Evolutionary conservation across 2,797 vertebrate species (phyloP).

Genomic region (Ispidina picta): DNA sequence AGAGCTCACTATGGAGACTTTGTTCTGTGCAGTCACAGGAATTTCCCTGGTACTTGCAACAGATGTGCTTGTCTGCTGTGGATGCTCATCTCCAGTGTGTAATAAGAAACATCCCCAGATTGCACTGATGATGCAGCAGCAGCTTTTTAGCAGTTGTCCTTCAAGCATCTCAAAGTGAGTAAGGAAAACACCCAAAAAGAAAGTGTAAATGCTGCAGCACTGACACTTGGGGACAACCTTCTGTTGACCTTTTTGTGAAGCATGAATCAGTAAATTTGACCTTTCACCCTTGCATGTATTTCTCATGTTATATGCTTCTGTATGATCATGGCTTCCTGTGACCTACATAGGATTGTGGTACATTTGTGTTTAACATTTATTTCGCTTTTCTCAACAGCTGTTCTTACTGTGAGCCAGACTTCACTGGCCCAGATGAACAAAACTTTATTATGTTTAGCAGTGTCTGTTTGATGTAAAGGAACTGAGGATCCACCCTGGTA

Average conservation of each 20-base stretch:
- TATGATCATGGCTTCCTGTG: not conserved
- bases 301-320: not conserved
- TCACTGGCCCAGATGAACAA: not conserved
- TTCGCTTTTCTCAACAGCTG: not conserved
- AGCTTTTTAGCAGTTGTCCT: not conserved
- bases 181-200: not conserved
- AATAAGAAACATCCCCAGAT: not conserved
- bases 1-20: not conserved
- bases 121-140: not conserved
- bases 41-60: not conserved
- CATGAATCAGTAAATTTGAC: not conserved
- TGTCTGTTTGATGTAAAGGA: not conserved
- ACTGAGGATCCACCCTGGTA: not conserved
- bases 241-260: not conserved
- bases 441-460: fast-evolving
- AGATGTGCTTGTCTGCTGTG: not conserved
- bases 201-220: not conserved
- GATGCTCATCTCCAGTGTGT: not conserved
- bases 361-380: not conserved
- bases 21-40: not conserved
- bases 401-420: not conserved
- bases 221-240: not conserved
- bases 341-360: not conserved
- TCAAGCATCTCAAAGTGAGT: not conserved
- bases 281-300: not conserved